Evolutionary conservation across 2,113 vertebrate genomes (phyloP), one percentile per base, ranked within the genome.

Genomic region (Colius striatus): DNA sequence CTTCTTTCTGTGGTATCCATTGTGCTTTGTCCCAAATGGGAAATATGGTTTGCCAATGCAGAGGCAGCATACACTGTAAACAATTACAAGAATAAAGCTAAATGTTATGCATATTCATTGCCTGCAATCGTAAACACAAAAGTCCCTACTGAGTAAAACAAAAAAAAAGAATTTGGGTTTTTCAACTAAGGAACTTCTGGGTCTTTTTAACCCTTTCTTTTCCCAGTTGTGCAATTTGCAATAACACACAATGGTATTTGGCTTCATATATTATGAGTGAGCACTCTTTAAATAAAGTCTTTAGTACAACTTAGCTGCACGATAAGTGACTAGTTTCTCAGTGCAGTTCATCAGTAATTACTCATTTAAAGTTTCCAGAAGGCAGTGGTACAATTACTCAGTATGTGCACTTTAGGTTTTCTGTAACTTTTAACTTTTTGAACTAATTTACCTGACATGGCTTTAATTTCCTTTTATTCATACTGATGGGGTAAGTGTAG

Each of bases 81-180:
- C 80, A 95, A 84, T 61, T 50, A 84, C 87, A 82, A 90, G 96
- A 95, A 95, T 85, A 94, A 91, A 94, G 58, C 74, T 62, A 82
- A 96, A 96, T 93, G 86, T 95, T 92, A 74, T 87, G 74, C 93
- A 90, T 94, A 97, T 96, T 97, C 88, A 95, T 92, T 48, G 71
- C 53, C 60, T 30, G 17, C 72, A 94, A 84, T 76, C 72, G 79
- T 94, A 90, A 89, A 90, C 75, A 93, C 72, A 92, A 94, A 93
- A 2, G 19, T 66, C 27, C 41, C 25, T 83, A 66, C 63, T 83
- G 55, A 83, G 76, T 58, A 80, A 85, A 88, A 83, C 17, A 21
- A 32, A 78, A 71, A 61, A 76, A 41, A 41, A 41, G 12, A 41
- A 41, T n/a, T n/a, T n/a, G n/a, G n/a, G 51, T 84, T 94, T 89